Percentiles rank a stretch among this genome's conserved stretches.
Conservation (phyloP, 2,797 vertebrate genomes). For the Rhadinocentrus ornatus region DNA sequence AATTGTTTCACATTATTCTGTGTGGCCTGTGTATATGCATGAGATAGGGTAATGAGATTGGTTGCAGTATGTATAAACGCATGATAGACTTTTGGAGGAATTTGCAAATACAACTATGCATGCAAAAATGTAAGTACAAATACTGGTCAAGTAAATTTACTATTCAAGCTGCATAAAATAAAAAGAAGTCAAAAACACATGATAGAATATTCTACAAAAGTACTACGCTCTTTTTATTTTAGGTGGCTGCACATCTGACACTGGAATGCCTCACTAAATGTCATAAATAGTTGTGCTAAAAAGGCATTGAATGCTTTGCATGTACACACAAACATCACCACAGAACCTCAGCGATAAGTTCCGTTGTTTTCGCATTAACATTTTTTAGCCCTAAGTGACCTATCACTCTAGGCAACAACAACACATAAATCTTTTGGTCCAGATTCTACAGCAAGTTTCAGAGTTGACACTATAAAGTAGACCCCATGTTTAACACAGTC, state of each 20-base stretch:
- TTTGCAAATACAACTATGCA: conserved; percentile 14
- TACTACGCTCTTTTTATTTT: background rate
- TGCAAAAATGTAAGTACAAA: background rate
- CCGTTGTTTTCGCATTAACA: background rate
- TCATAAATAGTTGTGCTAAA: conserved; percentile 20
- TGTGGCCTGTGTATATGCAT: conserved; percentile 12
- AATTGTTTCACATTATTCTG: conserved; percentile 11
- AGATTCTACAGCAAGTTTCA: background rate
- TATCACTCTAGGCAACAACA: background rate
- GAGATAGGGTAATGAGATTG: conserved; percentile 12
- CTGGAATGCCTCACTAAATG: conserved; percentile 30
- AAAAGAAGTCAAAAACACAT: background rate
- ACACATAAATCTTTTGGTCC: background rate
- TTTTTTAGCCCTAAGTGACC: background rate
- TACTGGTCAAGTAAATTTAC: background rate
- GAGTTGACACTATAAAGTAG: conserved; percentile 4
- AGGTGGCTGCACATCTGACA: conserved; percentile 7
- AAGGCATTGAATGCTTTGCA: conserved; percentile 8
- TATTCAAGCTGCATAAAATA: background rate
- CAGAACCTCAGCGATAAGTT: background rate
- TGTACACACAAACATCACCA: background rate
- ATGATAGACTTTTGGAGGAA: conserved; percentile 32
- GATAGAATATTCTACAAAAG: background rate
- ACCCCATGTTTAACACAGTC: background rate
- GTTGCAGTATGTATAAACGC: conserved; percentile 33